Evolutionary conservation across 2,113 vertebrate species (phyloP).

Genomic region (Zingel zingel): DNA sequence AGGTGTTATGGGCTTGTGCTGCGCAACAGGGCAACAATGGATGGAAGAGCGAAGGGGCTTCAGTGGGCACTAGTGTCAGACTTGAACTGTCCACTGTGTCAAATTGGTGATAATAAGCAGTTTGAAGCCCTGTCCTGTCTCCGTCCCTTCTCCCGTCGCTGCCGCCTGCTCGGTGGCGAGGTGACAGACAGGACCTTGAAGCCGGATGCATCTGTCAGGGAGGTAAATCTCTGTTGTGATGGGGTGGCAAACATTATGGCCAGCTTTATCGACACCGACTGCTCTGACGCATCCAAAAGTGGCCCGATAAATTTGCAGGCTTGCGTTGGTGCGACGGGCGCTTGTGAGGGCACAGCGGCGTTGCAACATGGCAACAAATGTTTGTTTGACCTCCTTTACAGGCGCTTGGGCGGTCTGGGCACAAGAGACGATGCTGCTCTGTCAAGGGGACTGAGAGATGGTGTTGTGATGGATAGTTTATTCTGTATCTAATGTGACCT

Average conservation of each 20-base stretch:
- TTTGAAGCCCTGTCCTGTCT: slow-evolving; percentile 77
- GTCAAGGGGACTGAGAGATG: slow-evolving; percentile 19
- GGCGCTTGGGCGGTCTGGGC: neutral
- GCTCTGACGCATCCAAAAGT: slow-evolving; percentile 82
- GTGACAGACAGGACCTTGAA: slow-evolving; percentile 84
- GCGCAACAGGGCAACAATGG: slow-evolving; percentile 61
- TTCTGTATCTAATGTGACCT: neutral
- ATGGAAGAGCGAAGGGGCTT: slow-evolving; percentile 26
- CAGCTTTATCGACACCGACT: slow-evolving; percentile 86
- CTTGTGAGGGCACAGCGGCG: slow-evolving; percentile 64
- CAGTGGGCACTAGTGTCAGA: slow-evolving; percentile 58
- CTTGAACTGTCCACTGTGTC: slow-evolving; percentile 86
- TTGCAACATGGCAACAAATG: slow-evolving; percentile 76
- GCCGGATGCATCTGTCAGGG: slow-evolving; percentile 82
- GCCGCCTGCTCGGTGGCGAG: slow-evolving; percentile 40
- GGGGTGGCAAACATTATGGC: slow-evolving; percentile 87
- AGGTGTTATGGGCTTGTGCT: slow-evolving; percentile 67
- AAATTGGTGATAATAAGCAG: slow-evolving; percentile 88
- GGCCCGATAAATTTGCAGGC: slow-evolving; percentile 78
- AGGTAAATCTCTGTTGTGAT: slow-evolving; percentile 82
- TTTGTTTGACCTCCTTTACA: slow-evolving; percentile 79
- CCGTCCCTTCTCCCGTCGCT: slow-evolving; percentile 1
- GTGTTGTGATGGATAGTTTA: slow-evolving; percentile 7
- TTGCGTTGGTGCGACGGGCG: slow-evolving; percentile 75
- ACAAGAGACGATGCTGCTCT: slow-evolving; percentile 14